Evolutionary conservation across 2,113 vertebrate genomes (phyloP).

Genomic region (Dolichallabes microphthalmus): DNA sequence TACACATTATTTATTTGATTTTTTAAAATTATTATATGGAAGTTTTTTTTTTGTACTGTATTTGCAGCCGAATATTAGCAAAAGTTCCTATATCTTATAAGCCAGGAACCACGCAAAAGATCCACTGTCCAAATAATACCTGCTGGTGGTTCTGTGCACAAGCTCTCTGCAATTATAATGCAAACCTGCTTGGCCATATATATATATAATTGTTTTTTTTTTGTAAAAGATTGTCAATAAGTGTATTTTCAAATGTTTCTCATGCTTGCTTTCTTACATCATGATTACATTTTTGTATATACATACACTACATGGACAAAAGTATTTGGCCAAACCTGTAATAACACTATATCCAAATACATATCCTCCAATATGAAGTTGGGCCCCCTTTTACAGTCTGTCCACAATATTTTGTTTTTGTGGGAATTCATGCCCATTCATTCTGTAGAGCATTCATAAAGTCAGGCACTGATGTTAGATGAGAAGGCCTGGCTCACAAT

Average conservation of each 20-base stretch:
- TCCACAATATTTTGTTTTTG: too few species aligned
- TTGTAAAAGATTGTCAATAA: background rate
- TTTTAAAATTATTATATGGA: too few species aligned
- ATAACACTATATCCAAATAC: too few species aligned
- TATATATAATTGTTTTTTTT: background rate
- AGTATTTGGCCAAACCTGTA: too few species aligned
- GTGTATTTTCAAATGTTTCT: background rate
- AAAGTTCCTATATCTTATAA: background rate
- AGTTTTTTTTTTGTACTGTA: background rate
- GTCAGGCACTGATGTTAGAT: too few species aligned
- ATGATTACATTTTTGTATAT: too few species aligned
- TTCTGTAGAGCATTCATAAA: too few species aligned
- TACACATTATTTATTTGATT: background rate
- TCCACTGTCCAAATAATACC: background rate
- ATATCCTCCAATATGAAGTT: too few species aligned
- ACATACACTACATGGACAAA: too few species aligned
- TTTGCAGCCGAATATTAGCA: background rate
- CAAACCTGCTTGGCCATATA: background rate
- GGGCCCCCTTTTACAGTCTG: too few species aligned
- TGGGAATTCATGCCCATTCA: too few species aligned
- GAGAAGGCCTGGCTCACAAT: too few species aligned
- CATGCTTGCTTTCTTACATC: background rate
- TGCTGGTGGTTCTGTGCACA: background rate
- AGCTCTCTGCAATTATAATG: background rate
- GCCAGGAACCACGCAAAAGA: background rate